A percentile compares a stretch with the other conserved stretches of the same genome.
Conservation (phyloP, 1,140 invertebrate species). For the Mycetomoellerius zeteki region DNA sequence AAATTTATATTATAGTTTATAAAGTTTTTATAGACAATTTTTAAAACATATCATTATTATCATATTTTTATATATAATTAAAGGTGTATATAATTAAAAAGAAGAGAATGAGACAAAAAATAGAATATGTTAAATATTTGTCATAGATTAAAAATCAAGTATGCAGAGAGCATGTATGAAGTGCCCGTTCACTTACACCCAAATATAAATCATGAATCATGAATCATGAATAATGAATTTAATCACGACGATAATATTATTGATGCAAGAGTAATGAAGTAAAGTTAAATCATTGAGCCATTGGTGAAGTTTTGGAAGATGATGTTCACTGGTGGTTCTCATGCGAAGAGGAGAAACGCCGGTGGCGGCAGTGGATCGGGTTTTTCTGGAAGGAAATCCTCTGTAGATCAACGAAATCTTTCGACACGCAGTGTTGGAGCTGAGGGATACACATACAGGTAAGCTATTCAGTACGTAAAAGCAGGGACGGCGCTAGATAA, state of each 20-base stretch:
- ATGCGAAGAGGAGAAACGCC: constrained; percentile 85
- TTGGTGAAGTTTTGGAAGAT: constrained; percentile 77
- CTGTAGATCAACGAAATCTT: constrained; percentile 78
- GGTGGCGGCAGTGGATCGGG: constrained; percentile 71
- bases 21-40: not conserved
- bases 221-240: constrained; percentile 1
- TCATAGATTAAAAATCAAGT: not conserved
- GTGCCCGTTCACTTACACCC: too few species aligned
- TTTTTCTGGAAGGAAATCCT: constrained; percentile 77
- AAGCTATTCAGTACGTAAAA: constrained; percentile 65
- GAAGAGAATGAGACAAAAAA: not conserved
- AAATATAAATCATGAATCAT: constrained; percentile 1
- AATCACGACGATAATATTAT: not conserved
- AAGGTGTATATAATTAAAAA: not conserved
- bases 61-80: constrained; percentile 1
- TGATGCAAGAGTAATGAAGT: not conserved
- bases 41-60: not conserved
- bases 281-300: not conserved
- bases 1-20: not conserved
- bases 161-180: not conserved
- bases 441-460: constrained; percentile 85
- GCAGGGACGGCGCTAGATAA: too few species aligned
- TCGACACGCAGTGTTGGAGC: constrained; percentile 72
- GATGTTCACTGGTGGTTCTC: constrained; percentile 88
- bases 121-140: not conserved